These are phyloP conservation scores for Philotrypesis tridentata DNA, from an alignment of 1,140 invertebrate species.

Conservation along the genomic window DNA sequence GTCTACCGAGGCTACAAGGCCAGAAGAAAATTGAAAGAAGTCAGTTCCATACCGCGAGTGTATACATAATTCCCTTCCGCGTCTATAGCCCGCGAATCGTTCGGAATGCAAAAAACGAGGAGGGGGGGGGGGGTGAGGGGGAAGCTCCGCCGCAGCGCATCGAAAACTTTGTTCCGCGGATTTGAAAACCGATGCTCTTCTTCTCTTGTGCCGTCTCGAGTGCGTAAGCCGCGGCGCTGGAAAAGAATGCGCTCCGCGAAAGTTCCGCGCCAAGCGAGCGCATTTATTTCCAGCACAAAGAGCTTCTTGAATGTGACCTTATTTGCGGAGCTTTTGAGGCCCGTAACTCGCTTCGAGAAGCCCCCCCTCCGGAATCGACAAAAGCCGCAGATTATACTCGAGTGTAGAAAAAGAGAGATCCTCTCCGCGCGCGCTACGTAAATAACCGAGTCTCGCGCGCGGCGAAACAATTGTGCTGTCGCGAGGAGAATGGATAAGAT, in stretches of 20 bases:
- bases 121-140: no score
- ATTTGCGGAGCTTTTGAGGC: not conserved
- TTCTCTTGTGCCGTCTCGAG: not conserved
- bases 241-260: slow-evolving; percentile 27
- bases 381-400: not conserved
- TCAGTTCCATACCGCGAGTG: slow-evolving; percentile 50
- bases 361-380: not conserved
- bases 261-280: not conserved
- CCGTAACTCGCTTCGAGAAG: not conserved
- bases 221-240: no score
- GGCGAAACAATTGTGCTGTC: not conserved
- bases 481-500: not conserved
- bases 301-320: slow-evolving; percentile 26
- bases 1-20: slow-evolving; percentile 82
- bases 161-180: not conserved
- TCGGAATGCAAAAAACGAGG: no score
- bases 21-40: slow-evolving; percentile 78
- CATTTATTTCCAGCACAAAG: slow-evolving; percentile 12
- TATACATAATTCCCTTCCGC: not conserved
- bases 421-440: not conserved
- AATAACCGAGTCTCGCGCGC: not conserved
- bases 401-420: not conserved
- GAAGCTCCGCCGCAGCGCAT: not conserved
- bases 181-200: not conserved
- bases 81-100: no score